Evolutionary conservation across 2,888 invertebrate species (phyloP), one percentile per base, ranked within the genome.

Genomic region (Oithona nana): DNA sequence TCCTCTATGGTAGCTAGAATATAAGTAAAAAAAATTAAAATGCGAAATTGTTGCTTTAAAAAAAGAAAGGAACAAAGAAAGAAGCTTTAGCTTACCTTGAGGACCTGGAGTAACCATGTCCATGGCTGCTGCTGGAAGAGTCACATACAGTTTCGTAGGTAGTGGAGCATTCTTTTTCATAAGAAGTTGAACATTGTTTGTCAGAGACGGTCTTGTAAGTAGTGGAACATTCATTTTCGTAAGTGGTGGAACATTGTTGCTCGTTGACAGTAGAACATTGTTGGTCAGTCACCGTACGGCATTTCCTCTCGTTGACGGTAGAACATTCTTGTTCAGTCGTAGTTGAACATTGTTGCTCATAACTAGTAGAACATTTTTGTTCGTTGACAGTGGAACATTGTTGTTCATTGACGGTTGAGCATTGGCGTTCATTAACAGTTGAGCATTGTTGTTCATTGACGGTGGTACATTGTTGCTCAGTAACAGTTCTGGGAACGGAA

Each of bases 361-460:
- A 28, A 13, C 11, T 54, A 6, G 54, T 54, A n/a, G n/a, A n/a
- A n/a, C n/a, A n/a, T n/a, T n/a, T n/a, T n/a, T n/a, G n/a, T n/a
- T 61, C 52, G 22, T 26, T 52, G 28, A 61, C 61, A 16, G 52
- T 61, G 28, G 28, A 29, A 26, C 61, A 61, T 54, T 54, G 29
- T 22, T 61, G 52, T 30, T 61, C 61, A 13, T 54, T 61, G 1
- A 54, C 54, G 2, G 59, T 59, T 48, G 59, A 59, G 50, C 59
- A 59, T 49, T 59, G 48, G 22, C 28, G 59, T 29, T 59, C 59
- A 50, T 59, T 59, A 26, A 59, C 59, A 24, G 59, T 59, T 24
- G 13, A 24, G 50, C 59, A 59, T 20, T 39, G 24, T 29, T 59
- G 50, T 29, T 59, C 59, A 50, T 54, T 54, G 8, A 54, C 54